Percentiles rank a stretch among this genome's conserved stretches.
These are phyloP conservation scores for Chitala chitala DNA, from an alignment of 2,113 vertebrate species.

Conservation along the genomic window DNA sequence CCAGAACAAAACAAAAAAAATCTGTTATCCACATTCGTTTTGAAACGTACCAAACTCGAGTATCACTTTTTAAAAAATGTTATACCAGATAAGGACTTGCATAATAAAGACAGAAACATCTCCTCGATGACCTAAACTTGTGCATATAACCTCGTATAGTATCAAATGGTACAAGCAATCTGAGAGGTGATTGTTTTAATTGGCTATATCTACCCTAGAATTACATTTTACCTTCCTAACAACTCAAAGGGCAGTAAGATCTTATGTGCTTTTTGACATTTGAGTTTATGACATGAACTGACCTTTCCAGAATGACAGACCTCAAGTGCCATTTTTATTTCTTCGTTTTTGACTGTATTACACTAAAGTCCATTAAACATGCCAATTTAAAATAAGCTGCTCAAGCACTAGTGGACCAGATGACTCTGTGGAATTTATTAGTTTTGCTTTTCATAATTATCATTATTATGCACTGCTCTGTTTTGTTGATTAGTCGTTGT, in stretches of 20 bases:
- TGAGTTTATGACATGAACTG: slow-evolving; percentile 64
- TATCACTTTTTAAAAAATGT: too few species aligned
- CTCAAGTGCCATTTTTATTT: slow-evolving; percentile 26
- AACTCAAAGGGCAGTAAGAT: slow-evolving; percentile 67
- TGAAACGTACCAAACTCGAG: too few species aligned
- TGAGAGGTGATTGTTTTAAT: slow-evolving; percentile 67
- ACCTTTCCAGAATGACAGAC: slow-evolving; percentile 45
- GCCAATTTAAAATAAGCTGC: background rate
- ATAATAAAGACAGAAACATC: too few species aligned
- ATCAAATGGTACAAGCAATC: too few species aligned
- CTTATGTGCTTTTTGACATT: slow-evolving; percentile 43
- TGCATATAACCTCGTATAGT: too few species aligned
- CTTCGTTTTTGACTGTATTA: slow-evolving; percentile 10
- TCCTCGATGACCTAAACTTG: too few species aligned
- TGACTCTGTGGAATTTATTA: background rate
- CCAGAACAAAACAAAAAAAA: too few species aligned
- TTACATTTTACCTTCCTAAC: slow-evolving; percentile 64
- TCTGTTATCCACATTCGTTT: too few species aligned
- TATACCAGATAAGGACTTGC: too few species aligned
- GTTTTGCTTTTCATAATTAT: background rate
- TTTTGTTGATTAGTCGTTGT: background rate
- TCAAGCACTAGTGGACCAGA: background rate
- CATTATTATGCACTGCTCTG: background rate
- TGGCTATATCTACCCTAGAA: slow-evolving; percentile 58
- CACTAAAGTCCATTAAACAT: background rate